These are phyloP conservation scores for Plotosus lineatus DNA, from an alignment of 2,113 vertebrate species.

Conservation along the genomic window DNA sequence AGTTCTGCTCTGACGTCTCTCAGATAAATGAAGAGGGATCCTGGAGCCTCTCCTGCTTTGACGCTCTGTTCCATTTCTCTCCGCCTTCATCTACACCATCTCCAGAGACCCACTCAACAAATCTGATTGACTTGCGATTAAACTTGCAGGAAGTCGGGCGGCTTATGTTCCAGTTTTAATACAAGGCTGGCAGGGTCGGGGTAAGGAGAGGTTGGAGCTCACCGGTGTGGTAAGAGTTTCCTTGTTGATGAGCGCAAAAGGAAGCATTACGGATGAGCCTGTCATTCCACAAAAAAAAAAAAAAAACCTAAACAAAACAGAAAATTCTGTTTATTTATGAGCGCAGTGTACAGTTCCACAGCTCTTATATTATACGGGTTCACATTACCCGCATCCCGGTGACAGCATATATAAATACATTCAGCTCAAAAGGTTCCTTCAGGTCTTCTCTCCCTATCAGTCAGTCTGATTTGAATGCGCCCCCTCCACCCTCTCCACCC, in stretches of 20 bases:
- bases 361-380: neutral
- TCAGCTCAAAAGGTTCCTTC: conserved; percentile 28
- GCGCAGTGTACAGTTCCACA: neutral
- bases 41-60: conserved; percentile 44
- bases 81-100: conserved; percentile 43
- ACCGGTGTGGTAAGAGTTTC: neutral
- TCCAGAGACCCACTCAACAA: conserved; percentile 50
- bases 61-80: conserved; percentile 50
- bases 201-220: neutral
- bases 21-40: conserved; percentile 40
- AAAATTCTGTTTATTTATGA: neutral
- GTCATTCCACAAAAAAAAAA: neutral
- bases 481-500: neutral
- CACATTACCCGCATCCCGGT: conserved; percentile 1
- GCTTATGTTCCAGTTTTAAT: conserved; percentile 28
- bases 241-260: neutral
- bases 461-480: conserved; percentile 34
- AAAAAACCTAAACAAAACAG: neutral
- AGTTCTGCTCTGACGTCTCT: conserved; percentile 36
- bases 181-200: conserved; percentile 1
- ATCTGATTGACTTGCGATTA: conserved; percentile 54
- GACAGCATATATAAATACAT: conserved; percentile 10
- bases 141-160: conserved; percentile 17
- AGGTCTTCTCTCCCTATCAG: neutral
- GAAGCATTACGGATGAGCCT: neutral